Evolutionary conservation across 1,140 invertebrate species (phyloP).

Genomic region (Aradophagus sp.): DNA sequence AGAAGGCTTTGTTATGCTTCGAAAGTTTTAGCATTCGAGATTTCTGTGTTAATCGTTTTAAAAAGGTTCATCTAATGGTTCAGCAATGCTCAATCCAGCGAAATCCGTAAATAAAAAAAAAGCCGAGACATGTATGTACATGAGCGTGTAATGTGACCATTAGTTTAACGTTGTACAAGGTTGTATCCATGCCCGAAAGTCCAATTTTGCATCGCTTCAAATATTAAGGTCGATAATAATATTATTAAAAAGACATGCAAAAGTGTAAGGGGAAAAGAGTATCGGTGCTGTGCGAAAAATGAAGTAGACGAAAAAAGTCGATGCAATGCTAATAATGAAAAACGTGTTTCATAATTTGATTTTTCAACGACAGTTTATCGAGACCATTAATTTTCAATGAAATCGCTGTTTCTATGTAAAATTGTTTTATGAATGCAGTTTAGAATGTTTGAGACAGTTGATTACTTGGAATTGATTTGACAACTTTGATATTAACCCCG

Average conservation of each 20-base stretch:
- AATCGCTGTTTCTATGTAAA: too few species aligned
- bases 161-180: constrained; percentile 19
- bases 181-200: constrained; percentile 27
- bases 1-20: too few species aligned
- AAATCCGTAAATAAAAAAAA: constrained; percentile 16
- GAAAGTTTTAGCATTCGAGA: not conserved
- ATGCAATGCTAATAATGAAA: too few species aligned
- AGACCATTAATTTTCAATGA: too few species aligned
- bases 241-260: constrained; percentile 32
- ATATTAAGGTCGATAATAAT: constrained; percentile 10
- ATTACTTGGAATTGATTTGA: too few species aligned
- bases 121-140: constrained; percentile 11
- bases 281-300: too few species aligned
- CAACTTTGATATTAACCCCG: too few species aligned
- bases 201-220: constrained; percentile 16
- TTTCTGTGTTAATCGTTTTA: constrained; percentile 6
- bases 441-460: too few species aligned
- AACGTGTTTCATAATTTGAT: too few species aligned
- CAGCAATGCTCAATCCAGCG: constrained; percentile 1
- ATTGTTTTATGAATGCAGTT: too few species aligned
- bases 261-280: constrained; percentile 5
- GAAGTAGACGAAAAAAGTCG: too few species aligned
- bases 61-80: constrained; percentile 11
- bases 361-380: too few species aligned
- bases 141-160: constrained; percentile 16